Evolutionary conservation across 2,888 invertebrate genomes (phyloP).

Genomic region (Cephus nigrinus): DNA sequence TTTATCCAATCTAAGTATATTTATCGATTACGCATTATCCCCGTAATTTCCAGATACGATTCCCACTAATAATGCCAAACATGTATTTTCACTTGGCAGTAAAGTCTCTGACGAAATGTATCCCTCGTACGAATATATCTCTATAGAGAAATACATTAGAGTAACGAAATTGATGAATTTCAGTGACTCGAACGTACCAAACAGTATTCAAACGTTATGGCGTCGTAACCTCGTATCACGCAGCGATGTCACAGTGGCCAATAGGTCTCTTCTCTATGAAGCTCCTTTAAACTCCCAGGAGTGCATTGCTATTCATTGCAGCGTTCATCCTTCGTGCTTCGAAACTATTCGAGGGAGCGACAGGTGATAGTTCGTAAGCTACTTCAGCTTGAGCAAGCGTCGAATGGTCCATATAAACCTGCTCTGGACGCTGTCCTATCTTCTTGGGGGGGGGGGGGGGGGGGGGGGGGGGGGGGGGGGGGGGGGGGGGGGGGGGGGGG

Average conservation of each 20-base stretch:
- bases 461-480: too few species aligned
- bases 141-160: not conserved
- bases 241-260: not conserved
- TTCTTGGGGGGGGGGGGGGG: too few species aligned
- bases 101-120: not conserved
- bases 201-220: not conserved
- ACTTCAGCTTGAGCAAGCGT: slow-evolving; percentile 27
- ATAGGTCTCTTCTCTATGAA: not conserved
- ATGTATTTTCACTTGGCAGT: not conserved
- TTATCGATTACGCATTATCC: not conserved
- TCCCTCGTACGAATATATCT: not conserved
- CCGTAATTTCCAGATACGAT: not conserved
- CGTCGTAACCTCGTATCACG: not conserved
- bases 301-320: slow-evolving; percentile 8
- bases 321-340: slow-evolving; percentile 31
- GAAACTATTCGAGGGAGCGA: slow-evolving; percentile 38
- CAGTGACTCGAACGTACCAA: not conserved
- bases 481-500: too few species aligned
- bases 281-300: not conserved
- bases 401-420: slow-evolving; percentile 26
- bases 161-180: not conserved
- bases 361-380: slow-evolving; percentile 37
- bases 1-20: not conserved
- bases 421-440: not conserved
- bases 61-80: not conserved